Base-by-base conservation (phyloP, 1,140 invertebrate genomes). In the Octopus sinensis region DNA sequence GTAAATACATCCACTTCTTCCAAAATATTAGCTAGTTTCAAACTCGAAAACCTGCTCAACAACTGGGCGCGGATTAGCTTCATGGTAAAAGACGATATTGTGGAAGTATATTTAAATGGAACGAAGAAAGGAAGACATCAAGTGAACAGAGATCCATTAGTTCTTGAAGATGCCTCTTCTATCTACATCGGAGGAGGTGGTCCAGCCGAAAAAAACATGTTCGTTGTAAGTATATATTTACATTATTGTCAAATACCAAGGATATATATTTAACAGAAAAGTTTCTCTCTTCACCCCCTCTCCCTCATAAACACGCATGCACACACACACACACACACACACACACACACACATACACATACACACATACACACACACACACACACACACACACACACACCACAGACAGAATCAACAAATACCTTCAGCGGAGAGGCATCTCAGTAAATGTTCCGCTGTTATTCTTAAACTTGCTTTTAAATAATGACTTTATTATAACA, bases 121-220 rank as follows among this genome's bases (percentile, higher is more conserved):
- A 83, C 68, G 80, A 54, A 81, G 83, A 52, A 75, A 78, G 30
- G 68, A 23, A 53, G 78, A 10, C 53, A 82, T 54, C 43, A 43
- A 53, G 17, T 68, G 82, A 0, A n/a, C n/a, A 6, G 77, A 23
- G 62, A 81, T 54, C 79, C 80, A n/a, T 80, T 85, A 17, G 80
- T 81, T 12, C 76, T 86, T 30, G 84, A 84, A 54, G 81, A 79
- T 30, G 85, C 84, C 13, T 83, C 84, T 13, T 80, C 81, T 43
- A n/a, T 86, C 5, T 86, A 81, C 76, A 81, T 86, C 12, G 85
- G 81, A 6, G 80, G 83, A 62, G 84, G 80, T n/a, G 85, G 85
- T 75, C 62, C 80, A 12, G 83, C 83, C 73, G 82, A 83, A 30
- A 76, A 23, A 6, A 75, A 71, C 12, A 82, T 56, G 23, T 86